Conservation (phyloP, 2,888 invertebrate genomes). For the Amblyteles armatorius region DNA sequence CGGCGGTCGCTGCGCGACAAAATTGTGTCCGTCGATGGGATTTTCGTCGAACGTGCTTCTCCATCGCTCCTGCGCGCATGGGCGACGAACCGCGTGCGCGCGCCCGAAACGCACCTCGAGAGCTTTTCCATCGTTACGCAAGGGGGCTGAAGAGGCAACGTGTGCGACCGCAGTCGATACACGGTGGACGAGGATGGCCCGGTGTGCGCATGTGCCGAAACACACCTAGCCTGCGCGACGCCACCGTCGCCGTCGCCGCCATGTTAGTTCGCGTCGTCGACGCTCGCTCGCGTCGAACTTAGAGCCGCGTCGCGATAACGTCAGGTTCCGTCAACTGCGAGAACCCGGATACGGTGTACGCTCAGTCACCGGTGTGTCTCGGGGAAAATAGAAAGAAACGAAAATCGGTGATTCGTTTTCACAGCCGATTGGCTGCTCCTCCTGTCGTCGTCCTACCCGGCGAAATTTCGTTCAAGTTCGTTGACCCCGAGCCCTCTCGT, state of each 20-base stretch:
- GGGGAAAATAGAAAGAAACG: background rate
- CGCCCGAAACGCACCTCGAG: background rate
- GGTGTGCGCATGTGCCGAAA: slow-evolving; percentile 55
- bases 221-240: slow-evolving; percentile 31
- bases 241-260: slow-evolving; percentile 53
- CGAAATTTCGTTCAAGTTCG: slow-evolving; percentile 31
- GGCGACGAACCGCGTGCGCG: background rate
- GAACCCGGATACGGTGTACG: background rate
- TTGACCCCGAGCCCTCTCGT: slow-evolving; percentile 42
- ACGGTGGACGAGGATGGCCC: slow-evolving; percentile 3
- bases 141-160: slow-evolving; percentile 24
- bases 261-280: slow-evolving; percentile 54
- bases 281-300: slow-evolving; percentile 37
- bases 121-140: slow-evolving; percentile 21
- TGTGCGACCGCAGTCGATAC: slow-evolving; percentile 48
- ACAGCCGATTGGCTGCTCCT: slow-evolving; percentile 3
- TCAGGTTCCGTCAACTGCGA: slow-evolving; percentile 1
- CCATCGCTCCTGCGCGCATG: background rate
- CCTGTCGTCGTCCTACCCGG: background rate
- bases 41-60: background rate
- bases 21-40: background rate
- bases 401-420: background rate
- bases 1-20: background rate
- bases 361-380: background rate
- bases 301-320: slow-evolving; percentile 21